Percentiles rank a stretch among this genome's conserved stretches.
Evolutionary conservation across 2,113 vertebrate species (phyloP).

Genomic region (Leucoraja erinaceus): DNA sequence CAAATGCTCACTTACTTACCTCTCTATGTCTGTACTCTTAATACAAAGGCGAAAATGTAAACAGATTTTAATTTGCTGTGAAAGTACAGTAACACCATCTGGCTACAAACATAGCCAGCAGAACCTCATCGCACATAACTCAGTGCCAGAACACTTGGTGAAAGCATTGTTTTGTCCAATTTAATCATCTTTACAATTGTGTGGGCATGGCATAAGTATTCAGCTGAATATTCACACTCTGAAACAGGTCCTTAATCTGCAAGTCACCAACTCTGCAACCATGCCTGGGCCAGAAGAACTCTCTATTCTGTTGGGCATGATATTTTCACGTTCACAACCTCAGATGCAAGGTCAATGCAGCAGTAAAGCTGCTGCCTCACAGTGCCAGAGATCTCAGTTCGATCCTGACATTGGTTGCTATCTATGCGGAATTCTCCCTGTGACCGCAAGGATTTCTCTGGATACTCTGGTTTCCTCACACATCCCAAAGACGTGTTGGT

Average conservation of each 20-base stretch:
- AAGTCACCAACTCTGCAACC: not conserved
- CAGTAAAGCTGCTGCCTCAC: too few species aligned
- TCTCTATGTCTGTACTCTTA: not conserved
- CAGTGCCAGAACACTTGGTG: conserved; percentile 16
- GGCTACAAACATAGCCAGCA: not conserved
- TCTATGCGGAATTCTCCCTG: too few species aligned
- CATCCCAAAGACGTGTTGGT: too few species aligned
- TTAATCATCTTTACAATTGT: not conserved
- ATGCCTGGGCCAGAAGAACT: not conserved
- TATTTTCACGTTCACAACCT: not conserved
- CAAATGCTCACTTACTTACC: conserved; percentile 10
- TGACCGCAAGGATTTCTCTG: too few species aligned
- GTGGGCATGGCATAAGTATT: not conserved
- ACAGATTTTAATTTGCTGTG: conserved; percentile 34
- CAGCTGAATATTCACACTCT: not conserved
- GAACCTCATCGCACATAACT: not conserved
- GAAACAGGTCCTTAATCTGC: not conserved
- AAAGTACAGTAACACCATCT: conserved; percentile 35
- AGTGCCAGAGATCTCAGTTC: too few species aligned
- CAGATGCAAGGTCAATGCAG: not conserved
- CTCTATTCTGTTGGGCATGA: not conserved
- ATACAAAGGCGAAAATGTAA: not conserved
- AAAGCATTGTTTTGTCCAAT: conserved; percentile 1
- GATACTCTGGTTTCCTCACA: too few species aligned
- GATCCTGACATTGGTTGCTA: too few species aligned